Conservation (phyloP, 2,797 vertebrate species). For the Yasuhikotakia modesta region DNA sequence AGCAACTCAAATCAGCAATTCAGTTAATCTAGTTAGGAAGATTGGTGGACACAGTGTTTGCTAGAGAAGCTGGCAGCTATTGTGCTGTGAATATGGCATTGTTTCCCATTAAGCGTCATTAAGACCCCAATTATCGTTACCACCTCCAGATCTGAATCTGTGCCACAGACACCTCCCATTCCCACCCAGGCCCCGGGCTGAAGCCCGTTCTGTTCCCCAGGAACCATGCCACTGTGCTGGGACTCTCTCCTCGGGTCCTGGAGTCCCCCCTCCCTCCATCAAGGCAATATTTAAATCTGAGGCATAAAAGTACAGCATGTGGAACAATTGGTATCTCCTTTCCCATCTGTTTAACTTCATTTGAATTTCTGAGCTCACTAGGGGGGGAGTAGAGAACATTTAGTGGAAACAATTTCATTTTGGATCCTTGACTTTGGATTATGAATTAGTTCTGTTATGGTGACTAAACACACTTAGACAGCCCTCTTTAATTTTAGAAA, state of each 20-base stretch:
- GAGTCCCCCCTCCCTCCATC: constrained; percentile 52
- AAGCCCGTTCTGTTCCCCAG: constrained; percentile 43
- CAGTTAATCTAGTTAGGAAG: constrained; percentile 69
- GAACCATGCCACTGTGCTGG: constrained; percentile 46
- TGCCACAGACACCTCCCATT: constrained; percentile 47
- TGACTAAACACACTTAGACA: constrained; percentile 74
- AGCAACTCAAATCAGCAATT: not conserved
- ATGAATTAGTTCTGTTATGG: constrained; percentile 71
- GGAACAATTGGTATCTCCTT: constrained; percentile 77
- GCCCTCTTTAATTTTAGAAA: constrained; percentile 18
- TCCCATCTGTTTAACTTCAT: constrained; percentile 80
- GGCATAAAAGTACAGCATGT: constrained; percentile 72
- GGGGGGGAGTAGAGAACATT: constrained; percentile 59
- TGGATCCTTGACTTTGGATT: constrained; percentile 74
- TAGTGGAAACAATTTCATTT: constrained; percentile 69
- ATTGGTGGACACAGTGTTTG: constrained; percentile 69
- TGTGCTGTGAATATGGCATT: constrained; percentile 62
- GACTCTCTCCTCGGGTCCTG: constrained; percentile 44
- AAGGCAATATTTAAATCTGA: constrained; percentile 70
- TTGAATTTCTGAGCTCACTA: constrained; percentile 75
- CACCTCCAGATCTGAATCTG: constrained; percentile 55
- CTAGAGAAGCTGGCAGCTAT: constrained; percentile 72
- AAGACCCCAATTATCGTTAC: constrained; percentile 76
- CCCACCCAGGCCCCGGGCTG: constrained; percentile 46
- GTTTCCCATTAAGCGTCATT: constrained; percentile 70